Conservation (phyloP, 2,888 invertebrate species). For the Eustalomyia histrio region DNA sequence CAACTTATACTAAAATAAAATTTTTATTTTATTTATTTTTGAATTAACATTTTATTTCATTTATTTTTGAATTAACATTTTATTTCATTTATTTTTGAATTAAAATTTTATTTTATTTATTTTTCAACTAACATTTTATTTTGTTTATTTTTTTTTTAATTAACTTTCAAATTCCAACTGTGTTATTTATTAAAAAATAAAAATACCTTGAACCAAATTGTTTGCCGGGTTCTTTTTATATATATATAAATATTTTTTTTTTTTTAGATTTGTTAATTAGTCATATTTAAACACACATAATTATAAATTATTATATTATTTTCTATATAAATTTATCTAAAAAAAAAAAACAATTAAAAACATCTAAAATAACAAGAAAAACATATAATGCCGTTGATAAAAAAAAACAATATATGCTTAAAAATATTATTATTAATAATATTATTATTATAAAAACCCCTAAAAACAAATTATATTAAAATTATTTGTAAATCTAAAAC, state of each 20-base stretch:
- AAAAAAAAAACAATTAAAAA: slow-evolving; percentile 3
- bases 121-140: too few species aligned
- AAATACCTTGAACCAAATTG: slow-evolving; percentile 32
- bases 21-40: too few species aligned
- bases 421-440: slow-evolving; percentile 48
- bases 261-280: slow-evolving; percentile 25
- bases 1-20: too few species aligned
- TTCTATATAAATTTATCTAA: slow-evolving; percentile 17
- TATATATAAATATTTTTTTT: too few species aligned
- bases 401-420: slow-evolving; percentile 48
- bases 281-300: slow-evolving; percentile 12
- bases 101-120: too few species aligned
- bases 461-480: slow-evolving; percentile 16
- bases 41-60: too few species aligned
- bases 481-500: slow-evolving; percentile 52
- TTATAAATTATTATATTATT: slow-evolving; percentile 8
- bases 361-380: background rate
- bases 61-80: too few species aligned
- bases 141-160: too few species aligned
- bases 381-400: slow-evolving; percentile 42
- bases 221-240: slow-evolving; percentile 22
- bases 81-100: too few species aligned
- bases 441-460: slow-evolving; percentile 7
- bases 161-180: too few species aligned
- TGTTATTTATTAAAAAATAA: too few species aligned